Percentiles rank a stretch among this genome's conserved stretches.
Conservation (phyloP, 2,888 invertebrate genomes). For the Anagyrus pseudococci region DNA sequence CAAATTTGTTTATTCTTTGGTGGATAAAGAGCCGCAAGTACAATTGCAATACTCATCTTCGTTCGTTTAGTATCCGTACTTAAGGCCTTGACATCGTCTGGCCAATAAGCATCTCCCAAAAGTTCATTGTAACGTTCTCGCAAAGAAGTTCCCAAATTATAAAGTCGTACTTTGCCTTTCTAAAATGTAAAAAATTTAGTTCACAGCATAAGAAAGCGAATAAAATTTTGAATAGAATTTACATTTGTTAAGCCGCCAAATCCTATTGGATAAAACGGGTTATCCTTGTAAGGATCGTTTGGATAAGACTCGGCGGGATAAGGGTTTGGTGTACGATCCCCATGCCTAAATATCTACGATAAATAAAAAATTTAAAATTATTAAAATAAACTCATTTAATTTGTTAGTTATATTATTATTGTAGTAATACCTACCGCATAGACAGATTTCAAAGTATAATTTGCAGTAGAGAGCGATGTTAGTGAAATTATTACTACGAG, state of each 20-base stretch:
- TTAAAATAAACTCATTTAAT: too few species aligned
- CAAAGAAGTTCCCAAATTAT: constrained; percentile 63
- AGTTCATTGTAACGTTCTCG: constrained; percentile 62
- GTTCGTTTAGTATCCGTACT: constrained; percentile 77
- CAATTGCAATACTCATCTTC: constrained; percentile 74
- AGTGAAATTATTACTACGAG: too few species aligned
- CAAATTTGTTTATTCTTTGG: constrained; percentile 66
- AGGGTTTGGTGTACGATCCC: constrained; percentile 28
- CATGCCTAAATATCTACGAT: constrained; percentile 32
- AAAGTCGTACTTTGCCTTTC: constrained; percentile 65
- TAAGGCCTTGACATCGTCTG: constrained; percentile 57
- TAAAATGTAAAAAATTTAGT: too few species aligned
- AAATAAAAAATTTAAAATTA: too few species aligned
- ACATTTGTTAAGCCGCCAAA: constrained; percentile 72
- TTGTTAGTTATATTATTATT: too few species aligned
- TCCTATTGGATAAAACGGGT: constrained; percentile 29
- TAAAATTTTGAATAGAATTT: too few species aligned
- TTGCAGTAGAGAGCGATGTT: too few species aligned
- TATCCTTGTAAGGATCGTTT: constrained; percentile 22
- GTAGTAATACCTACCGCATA: too few species aligned
- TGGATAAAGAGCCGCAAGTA: constrained; percentile 74
- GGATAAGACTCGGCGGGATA: not conserved
- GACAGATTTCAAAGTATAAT: too few species aligned
- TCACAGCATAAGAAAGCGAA: too few species aligned
- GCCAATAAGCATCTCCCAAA: constrained; percentile 57